These are phyloP conservation scores for Murina feae DNA, from an alignment of 2,113 vertebrate species.

Conservation along the genomic window DNA sequence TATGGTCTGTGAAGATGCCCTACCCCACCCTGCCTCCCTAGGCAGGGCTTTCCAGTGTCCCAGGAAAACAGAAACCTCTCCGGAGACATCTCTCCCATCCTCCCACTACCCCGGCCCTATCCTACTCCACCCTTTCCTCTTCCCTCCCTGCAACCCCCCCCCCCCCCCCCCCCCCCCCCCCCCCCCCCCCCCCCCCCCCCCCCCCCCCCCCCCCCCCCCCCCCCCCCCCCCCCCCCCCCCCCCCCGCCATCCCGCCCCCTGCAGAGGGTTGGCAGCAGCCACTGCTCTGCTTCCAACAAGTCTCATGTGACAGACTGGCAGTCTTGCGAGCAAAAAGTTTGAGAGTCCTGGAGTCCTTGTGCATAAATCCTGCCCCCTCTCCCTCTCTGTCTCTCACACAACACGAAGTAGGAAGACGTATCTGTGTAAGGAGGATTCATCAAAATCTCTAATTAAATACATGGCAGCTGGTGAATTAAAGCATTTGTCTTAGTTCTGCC, in stretches of 20 bases:
- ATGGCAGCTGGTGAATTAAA: slow-evolving; percentile 84
- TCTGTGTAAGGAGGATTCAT: slow-evolving; percentile 78
- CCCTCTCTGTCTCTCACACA: background rate
- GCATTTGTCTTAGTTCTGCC: slow-evolving; percentile 81
- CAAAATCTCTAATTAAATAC: slow-evolving; percentile 85
- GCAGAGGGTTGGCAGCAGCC: background rate
- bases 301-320: background rate
- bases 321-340: background rate
- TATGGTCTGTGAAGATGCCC: background rate
- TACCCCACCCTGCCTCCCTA: accelerated
- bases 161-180: too few relatives aligned
- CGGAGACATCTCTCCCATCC: background rate
- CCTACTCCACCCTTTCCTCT: too few relatives aligned
- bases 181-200: too few relatives aligned
- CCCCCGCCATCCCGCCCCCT: too few relatives aligned
- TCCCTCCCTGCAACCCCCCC: too few relatives aligned
- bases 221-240: too few relatives aligned
- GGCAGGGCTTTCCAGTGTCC: background rate
- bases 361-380: background rate
- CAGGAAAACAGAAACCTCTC: background rate
- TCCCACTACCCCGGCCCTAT: too few relatives aligned
- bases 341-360: slow-evolving; percentile 6
- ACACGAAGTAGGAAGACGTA: slow-evolving; percentile 49
- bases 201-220: too few relatives aligned
- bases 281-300: background rate